Evolutionary conservation across 1,140 invertebrate genomes (phyloP).

Genomic region (Tetramorium parvispinum): DNA sequence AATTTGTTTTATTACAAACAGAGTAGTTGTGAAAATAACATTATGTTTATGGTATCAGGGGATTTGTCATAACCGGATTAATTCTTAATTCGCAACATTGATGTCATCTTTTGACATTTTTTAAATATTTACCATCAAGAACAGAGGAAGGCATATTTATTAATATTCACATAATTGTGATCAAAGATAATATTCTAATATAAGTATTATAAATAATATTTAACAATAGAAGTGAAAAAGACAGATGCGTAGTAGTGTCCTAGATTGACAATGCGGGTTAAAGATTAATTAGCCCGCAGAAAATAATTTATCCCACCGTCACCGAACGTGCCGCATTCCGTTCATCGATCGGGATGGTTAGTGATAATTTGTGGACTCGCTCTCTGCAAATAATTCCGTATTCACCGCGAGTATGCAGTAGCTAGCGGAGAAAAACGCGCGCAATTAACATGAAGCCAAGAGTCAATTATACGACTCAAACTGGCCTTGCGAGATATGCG

Average conservation of each 20-base stretch:
- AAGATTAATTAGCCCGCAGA: neutral
- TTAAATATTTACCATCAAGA: neutral
- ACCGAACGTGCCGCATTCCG: conserved; percentile 1
- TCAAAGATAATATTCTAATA: neutral
- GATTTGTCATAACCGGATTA: neutral
- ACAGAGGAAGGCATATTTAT: neutral
- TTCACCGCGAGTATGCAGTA: neutral
- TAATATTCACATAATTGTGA: neutral
- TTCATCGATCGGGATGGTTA: neutral
- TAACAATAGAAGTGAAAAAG: neutral
- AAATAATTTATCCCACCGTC: conserved; percentile 15
- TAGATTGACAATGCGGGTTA: neutral
- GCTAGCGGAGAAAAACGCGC: conserved; percentile 33
- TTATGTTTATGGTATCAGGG: neutral
- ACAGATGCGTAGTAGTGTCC: neutral
- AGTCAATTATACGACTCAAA: conserved; percentile 58
- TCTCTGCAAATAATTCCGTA: conserved; percentile 16
- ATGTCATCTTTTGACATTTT: neutral
- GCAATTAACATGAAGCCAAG: conserved; percentile 63
- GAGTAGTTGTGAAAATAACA: neutral
- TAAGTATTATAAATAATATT: neutral
- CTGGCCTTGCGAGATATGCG: conserved; percentile 52
- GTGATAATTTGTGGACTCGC: neutral
- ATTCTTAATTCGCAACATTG: neutral
- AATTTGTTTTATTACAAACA: neutral